These are phyloP conservation scores for Deroplatys truncata DNA, from an alignment of 2,888 invertebrate species.

Conservation along the genomic window DNA sequence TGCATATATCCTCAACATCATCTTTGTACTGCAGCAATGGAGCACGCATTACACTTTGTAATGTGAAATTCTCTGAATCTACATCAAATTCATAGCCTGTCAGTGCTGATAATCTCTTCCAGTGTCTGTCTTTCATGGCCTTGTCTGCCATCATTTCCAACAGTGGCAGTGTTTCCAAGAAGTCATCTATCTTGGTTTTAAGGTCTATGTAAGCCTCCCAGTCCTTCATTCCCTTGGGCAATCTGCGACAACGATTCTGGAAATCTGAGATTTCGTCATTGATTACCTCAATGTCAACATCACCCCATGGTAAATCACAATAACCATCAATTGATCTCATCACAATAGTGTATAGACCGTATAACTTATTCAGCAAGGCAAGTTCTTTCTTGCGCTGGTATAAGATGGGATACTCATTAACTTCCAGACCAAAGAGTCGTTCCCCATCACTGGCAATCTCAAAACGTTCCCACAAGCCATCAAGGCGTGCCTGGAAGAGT, in stretches of 20 bases:
- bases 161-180: slow-evolving; percentile 81
- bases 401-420: slow-evolving; percentile 77
- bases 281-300: slow-evolving; percentile 79
- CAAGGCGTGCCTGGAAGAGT: slow-evolving; percentile 74
- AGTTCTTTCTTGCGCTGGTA: slow-evolving; percentile 78
- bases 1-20: slow-evolving; percentile 88
- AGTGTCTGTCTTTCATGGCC: slow-evolving; percentile 78
- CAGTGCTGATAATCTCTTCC: slow-evolving; percentile 58
- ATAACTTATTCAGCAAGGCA: slow-evolving; percentile 77
- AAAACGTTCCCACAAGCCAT: slow-evolving; percentile 75
- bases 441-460: slow-evolving; percentile 83
- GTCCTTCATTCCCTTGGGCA: slow-evolving; percentile 80
- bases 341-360: slow-evolving; percentile 73
- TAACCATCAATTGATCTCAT: slow-evolving; percentile 83
- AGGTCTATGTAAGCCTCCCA: slow-evolving; percentile 85
- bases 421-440: slow-evolving; percentile 75
- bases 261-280: slow-evolving; percentile 76
- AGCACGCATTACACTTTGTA: slow-evolving; percentile 80
- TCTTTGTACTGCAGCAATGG: slow-evolving; percentile 77
- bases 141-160: slow-evolving; percentile 85
- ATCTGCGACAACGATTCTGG: slow-evolving; percentile 75
- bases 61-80: slow-evolving; percentile 72
- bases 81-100: slow-evolving; percentile 69
- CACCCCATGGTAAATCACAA: slow-evolving; percentile 77
- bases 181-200: slow-evolving; percentile 86